phyloP scores from a whole-genome alignment of 1,140 invertebrate species.

The Archivesica marissinica region DNA sequence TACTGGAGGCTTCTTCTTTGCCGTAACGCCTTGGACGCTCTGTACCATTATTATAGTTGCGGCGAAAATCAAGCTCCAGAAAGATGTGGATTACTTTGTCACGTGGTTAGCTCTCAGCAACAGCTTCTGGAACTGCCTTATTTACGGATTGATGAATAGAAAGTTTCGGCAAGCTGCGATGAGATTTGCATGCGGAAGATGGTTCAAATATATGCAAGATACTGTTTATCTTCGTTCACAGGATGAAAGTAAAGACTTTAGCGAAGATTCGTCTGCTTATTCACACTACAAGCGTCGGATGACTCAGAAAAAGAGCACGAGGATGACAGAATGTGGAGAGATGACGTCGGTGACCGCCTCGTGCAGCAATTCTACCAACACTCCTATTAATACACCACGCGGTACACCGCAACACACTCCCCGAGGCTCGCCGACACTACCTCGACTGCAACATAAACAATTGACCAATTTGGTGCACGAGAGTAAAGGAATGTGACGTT shows the following conservation, averaged over 20 bases:
- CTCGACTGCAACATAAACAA: not conserved
- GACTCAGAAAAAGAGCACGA: not conserved
- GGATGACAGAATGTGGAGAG: not conserved
- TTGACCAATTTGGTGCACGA: not conserved
- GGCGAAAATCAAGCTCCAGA: constrained; percentile 11
- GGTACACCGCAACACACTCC: not conserved
- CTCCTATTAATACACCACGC: not conserved
- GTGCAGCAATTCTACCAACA: not conserved
- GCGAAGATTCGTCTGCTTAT: constrained; percentile 5
- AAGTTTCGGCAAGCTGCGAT: constrained; percentile 60
- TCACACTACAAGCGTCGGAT: constrained; percentile 22
- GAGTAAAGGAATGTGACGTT: too few relatives aligned
- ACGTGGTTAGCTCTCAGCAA: constrained; percentile 69
- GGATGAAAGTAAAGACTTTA: not conserved
- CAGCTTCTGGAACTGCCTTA: constrained; percentile 68
- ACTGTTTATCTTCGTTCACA: not conserved
- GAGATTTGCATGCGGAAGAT: constrained; percentile 25
- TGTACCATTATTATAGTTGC: constrained; percentile 51
- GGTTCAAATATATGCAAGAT: constrained; percentile 26
- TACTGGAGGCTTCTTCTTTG: constrained; percentile 65
- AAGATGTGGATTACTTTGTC: constrained; percentile 53
- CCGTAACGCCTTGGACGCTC: constrained; percentile 66
- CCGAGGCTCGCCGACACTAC: not conserved
- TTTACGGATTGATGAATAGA: constrained; percentile 61
- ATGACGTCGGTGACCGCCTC: not conserved